Conservation (phyloP, 2,888 invertebrate species). For the Hesperia comma region DNA sequence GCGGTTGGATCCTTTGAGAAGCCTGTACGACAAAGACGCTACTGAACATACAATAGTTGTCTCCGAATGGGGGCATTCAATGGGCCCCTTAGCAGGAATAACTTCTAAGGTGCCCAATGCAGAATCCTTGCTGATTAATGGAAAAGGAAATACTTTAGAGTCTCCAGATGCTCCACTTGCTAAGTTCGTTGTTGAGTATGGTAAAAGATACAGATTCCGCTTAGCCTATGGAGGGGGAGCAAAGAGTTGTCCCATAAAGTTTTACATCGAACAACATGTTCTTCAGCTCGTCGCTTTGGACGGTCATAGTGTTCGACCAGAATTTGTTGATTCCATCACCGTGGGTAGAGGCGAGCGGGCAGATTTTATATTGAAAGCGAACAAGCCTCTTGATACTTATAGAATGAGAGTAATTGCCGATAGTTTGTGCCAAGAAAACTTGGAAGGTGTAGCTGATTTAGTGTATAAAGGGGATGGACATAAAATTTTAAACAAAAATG, state of each 20-base stretch:
- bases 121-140: slow-evolving; percentile 86
- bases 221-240: slow-evolving; percentile 87
- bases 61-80: slow-evolving; percentile 87
- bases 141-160: slow-evolving; percentile 79
- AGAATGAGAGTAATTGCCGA: slow-evolving; percentile 84
- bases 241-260: slow-evolving; percentile 87
- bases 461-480: slow-evolving; percentile 60
- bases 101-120: slow-evolving; percentile 67
- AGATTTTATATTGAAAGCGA: slow-evolving; percentile 88
- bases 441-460: slow-evolving; percentile 82
- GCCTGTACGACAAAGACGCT: slow-evolving; percentile 88
- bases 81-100: slow-evolving; percentile 76
- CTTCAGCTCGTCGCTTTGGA: slow-evolving; percentile 88
- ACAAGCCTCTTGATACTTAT: slow-evolving; percentile 82
- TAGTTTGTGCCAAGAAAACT: slow-evolving; percentile 74
- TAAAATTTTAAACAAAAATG: slow-evolving; percentile 67
- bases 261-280: slow-evolving; percentile 86
- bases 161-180: slow-evolving; percentile 69
- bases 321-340: slow-evolving; percentile 82
- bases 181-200: slow-evolving; percentile 81
- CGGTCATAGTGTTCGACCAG: slow-evolving; percentile 86
- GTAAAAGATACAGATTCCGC: slow-evolving; percentile 86
- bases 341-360: slow-evolving; percentile 89
- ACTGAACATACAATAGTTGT: slow-evolving; percentile 88
- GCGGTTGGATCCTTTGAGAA: slow-evolving; percentile 83